Evolutionary conservation across 2,113 vertebrate species (phyloP).

Genomic region (Zingel zingel): DNA sequence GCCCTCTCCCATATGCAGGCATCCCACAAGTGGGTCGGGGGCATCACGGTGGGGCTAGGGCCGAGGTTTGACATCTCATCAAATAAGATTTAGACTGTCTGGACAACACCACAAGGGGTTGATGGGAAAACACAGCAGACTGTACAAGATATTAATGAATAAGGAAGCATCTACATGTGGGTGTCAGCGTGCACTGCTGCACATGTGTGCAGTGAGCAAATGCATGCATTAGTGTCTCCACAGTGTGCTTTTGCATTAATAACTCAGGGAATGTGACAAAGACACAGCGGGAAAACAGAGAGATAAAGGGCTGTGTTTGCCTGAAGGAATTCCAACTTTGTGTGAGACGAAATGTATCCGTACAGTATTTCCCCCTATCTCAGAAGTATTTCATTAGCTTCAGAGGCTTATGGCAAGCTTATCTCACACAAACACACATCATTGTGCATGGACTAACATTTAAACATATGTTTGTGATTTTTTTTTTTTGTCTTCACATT

Average conservation of each 20-base stretch:
- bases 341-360: slow-evolving; percentile 39
- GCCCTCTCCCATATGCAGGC: slow-evolving; percentile 50
- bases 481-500: slow-evolving; percentile 34
- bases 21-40: slow-evolving; percentile 63
- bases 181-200: slow-evolving; percentile 29
- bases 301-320: slow-evolving; percentile 57
- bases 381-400: slow-evolving; percentile 62
- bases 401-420: slow-evolving; percentile 51
- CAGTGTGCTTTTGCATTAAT: slow-evolving; percentile 63
- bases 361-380: slow-evolving; percentile 31
- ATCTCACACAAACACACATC: slow-evolving; percentile 62
- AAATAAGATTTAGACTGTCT: slow-evolving; percentile 69
- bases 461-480: slow-evolving; percentile 60
- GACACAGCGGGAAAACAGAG: slow-evolving; percentile 60
- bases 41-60: slow-evolving; percentile 15
- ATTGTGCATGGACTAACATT: slow-evolving; percentile 35
- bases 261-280: slow-evolving; percentile 67
- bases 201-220: slow-evolving; percentile 49
- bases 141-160: slow-evolving; percentile 58
- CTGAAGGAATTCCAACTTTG: slow-evolving; percentile 71
- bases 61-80: slow-evolving; percentile 53
- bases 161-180: slow-evolving; percentile 31
- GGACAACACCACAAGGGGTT: slow-evolving; percentile 67
- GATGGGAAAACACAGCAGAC: slow-evolving; percentile 70
- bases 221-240: slow-evolving; percentile 53